These are phyloP conservation scores for Leucopsar rothschildi DNA, from an alignment of 2,113 vertebrate genomes.

Conservation along the genomic window DNA sequence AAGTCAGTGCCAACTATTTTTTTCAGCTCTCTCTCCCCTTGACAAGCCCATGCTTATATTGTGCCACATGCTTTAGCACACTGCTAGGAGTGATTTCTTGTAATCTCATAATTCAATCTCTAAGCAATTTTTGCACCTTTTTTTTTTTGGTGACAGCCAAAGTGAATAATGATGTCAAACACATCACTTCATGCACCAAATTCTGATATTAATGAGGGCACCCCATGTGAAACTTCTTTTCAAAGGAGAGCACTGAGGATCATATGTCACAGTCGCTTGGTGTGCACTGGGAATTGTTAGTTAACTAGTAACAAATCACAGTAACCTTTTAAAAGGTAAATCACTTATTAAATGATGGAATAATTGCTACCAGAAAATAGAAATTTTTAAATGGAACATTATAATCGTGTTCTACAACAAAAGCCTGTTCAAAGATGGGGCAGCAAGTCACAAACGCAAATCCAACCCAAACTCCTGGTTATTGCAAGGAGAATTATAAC, in stretches of 20 bases:
- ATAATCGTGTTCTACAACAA: not conserved
- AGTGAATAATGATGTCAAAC: not conserved
- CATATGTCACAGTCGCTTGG: not conserved
- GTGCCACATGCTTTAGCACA: constrained; percentile 10
- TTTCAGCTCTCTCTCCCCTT: not conserved
- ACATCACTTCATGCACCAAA: not conserved
- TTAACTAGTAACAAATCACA: constrained; percentile 51
- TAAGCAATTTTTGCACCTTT: not conserved
- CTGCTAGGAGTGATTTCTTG: constrained; percentile 13
- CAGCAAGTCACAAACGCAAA: not conserved
- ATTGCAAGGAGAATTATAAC: not conserved
- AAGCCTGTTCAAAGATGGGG: not conserved
- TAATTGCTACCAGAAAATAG: not conserved
- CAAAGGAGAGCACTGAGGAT: not conserved
- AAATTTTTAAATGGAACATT: not conserved
- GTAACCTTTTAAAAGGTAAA: constrained; percentile 35
- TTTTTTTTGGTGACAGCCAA: not conserved
- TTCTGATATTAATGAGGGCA: not conserved
- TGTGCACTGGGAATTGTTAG: not conserved
- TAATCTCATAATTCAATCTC: constrained; percentile 47
- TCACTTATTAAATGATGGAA: constrained; percentile 34
- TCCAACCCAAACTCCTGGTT: not conserved
- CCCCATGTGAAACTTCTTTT: not conserved
- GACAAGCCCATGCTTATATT: constrained; percentile 29
- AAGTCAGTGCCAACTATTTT: not conserved